Conservation (phyloP, 1,140 invertebrate species). For the Venustaconcha ellipsiformis region DNA sequence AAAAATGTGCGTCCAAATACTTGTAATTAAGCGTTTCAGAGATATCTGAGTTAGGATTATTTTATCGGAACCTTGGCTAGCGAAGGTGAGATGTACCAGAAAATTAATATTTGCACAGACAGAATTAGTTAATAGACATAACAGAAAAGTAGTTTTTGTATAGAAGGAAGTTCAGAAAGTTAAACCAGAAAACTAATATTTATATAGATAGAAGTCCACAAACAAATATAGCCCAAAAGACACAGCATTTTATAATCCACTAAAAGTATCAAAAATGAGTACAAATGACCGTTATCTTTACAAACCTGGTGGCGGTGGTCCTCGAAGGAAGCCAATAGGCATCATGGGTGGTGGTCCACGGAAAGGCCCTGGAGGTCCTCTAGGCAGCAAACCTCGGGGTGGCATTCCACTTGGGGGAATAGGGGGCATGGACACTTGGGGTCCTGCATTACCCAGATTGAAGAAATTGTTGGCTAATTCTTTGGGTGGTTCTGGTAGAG, state of each 20-base stretch:
- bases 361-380: conserved; percentile 44
- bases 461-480: conserved; percentile 85
- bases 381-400: conserved; percentile 23
- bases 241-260: neutral
- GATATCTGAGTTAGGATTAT: too few species aligned
- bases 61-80: too few species aligned
- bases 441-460: conserved; percentile 74
- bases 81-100: too few species aligned
- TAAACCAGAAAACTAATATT: neutral
- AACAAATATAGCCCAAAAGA: neutral
- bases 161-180: too few species aligned
- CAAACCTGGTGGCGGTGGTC: conserved; percentile 53
- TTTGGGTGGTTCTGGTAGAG: conserved; percentile 83
- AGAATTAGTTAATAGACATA: too few species aligned
- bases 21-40: too few species aligned
- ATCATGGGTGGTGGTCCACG: conserved; percentile 48
- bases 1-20: too few species aligned
- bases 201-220: neutral
- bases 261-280: neutral
- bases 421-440: conserved; percentile 40
- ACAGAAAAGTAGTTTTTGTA: too few species aligned
- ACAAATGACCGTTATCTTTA: neutral
- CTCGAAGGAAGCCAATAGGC: conserved; percentile 65
- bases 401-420: conserved; percentile 17
- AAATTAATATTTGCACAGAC: too few species aligned